These are phyloP conservation scores for Rostratula benghalensis DNA, from an alignment of 2,113 vertebrate genomes.

Conservation along the genomic window DNA sequence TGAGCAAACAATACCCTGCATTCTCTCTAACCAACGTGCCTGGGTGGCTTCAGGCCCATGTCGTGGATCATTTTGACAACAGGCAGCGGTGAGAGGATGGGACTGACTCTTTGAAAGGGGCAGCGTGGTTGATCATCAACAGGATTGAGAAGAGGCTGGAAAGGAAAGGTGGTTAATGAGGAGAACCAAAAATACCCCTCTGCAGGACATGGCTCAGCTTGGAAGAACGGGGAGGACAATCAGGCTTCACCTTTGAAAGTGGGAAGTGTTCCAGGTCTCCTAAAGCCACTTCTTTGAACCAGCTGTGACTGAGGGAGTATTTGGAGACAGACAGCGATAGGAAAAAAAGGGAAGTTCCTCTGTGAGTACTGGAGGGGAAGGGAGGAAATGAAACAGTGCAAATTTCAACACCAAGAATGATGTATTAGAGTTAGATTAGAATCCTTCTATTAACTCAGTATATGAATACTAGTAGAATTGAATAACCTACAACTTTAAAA, in stretches of 20 bases:
- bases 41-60: fast-evolving
- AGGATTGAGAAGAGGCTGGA: neutral
- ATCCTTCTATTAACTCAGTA: constrained; percentile 26
- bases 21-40: neutral
- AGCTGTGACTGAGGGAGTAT: neutral
- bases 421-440: constrained; percentile 23
- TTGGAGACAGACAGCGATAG: neutral
- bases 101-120: neutral
- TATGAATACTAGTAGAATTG: neutral
- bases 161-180: neutral
- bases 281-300: neutral
- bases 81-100: neutral
- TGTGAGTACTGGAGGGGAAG: neutral
- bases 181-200: neutral
- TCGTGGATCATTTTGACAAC: neutral
- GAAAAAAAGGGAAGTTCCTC: constrained; percentile 1
- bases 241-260: neutral
- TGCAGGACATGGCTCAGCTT: neutral
- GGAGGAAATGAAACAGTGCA: neutral
- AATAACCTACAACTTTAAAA: constrained; percentile 10
- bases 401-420: constrained; percentile 9
- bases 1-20: neutral
- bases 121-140: neutral
- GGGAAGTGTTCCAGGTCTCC: neutral
- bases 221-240: neutral